Evolutionary conservation across 1,140 invertebrate species (phyloP).

Genomic region (Philotrypesis tridentata): DNA sequence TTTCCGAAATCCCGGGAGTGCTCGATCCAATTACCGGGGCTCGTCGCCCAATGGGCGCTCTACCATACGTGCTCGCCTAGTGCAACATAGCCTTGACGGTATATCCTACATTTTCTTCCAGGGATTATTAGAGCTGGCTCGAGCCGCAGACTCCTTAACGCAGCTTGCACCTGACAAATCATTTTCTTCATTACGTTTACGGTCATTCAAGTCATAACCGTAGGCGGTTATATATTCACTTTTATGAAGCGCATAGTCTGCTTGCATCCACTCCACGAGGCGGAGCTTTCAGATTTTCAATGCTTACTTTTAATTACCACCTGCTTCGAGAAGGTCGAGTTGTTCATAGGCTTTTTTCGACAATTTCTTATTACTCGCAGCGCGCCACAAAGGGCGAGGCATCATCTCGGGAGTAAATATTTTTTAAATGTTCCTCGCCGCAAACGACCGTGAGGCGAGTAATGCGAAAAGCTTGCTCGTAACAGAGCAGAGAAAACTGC

Average conservation of each 20-base stretch:
- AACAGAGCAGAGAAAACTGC: background rate
- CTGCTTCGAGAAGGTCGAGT: background rate
- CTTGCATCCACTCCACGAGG: too few species aligned
- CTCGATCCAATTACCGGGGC: slow-evolving; percentile 54
- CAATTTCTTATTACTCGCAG: background rate
- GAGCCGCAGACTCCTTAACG: background rate
- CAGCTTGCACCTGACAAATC: slow-evolving; percentile 25
- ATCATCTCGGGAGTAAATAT: slow-evolving; percentile 2
- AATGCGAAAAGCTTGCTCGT: background rate
- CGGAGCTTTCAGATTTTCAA: slow-evolving; percentile 11
- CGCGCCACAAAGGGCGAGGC: background rate
- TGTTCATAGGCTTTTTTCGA: background rate
- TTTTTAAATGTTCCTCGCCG: background rate
- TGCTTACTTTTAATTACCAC: background rate
- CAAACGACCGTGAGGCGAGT: background rate
- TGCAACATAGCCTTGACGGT: background rate
- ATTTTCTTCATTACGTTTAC: slow-evolving; percentile 26
- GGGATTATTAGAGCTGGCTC: slow-evolving; percentile 12
- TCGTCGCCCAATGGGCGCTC: slow-evolving; percentile 9
- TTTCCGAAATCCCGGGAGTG: slow-evolving; percentile 56
- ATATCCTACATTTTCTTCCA: slow-evolving; percentile 26
- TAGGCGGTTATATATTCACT: slow-evolving; percentile 33
- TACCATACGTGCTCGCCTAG: background rate
- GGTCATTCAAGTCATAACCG: slow-evolving; percentile 43
- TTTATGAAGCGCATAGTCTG: too few species aligned